Base-by-base conservation (phyloP, 2,888 invertebrate species). In the Apoda limacodes region DNA sequence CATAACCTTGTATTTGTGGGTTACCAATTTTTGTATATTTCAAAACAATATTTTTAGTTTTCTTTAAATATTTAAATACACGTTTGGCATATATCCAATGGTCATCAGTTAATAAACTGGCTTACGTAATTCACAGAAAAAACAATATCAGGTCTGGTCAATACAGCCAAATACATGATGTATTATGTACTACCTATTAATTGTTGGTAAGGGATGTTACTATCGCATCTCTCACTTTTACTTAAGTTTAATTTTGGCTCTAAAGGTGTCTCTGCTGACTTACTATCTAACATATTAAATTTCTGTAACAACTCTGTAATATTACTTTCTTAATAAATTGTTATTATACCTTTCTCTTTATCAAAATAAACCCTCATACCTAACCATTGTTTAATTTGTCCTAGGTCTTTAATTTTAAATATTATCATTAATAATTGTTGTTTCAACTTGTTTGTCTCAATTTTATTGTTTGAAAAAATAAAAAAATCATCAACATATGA, bases 151-250 rank as follows among this genome's bases (percentile, higher is more conserved):
- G 43, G 45, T 4, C 42, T 22, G 5, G 41, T 44, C 12, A 43
- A 12, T 9, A 43, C 37, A 15, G 32, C 29, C 11, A 46, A 30
- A 13, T 42, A 46, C 42, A 46, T 46, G 2, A 46, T n/a, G n/a
- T n/a, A n/a, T n/a, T n/a, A n/a, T n/a, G n/a, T 15, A 23, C 35
- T 34, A 27, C 34, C 37, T 13, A 35, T 25, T 6, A 39, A 11
- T 25, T 35, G 33, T 19, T 39, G 39, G 27, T 24, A 37, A 9
- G 37, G 37, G 11, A 22, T 26, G 12, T 24, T 13, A 10, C 22
- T 28, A 26, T 22, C 21, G 28, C n/a, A 20, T 30, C 31, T 14
- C 13, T 14, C 30, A 13, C 11, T 23, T 11, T 28, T 24, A n/a
- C 13, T 10, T 25, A 28, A n/a, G n/a, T 39, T 29, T 27, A 46